phyloP scores from a whole-genome alignment of 1,140 invertebrate genomes.

The Zophobas atratus region DNA sequence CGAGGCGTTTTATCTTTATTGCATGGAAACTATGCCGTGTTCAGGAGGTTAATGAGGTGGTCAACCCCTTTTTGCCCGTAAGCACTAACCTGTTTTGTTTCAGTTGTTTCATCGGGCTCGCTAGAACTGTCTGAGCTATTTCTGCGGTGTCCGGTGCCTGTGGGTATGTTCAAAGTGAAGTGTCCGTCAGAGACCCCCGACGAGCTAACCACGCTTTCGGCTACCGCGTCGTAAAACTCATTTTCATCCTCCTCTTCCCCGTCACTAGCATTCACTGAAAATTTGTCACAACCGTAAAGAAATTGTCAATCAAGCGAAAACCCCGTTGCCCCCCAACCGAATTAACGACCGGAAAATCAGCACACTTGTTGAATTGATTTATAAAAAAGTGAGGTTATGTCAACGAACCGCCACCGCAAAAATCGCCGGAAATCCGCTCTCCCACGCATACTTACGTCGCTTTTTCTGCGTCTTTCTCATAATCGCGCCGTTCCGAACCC shows the following conservation, averaged over 20 bases:
- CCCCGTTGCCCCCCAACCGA: constrained; percentile 4
- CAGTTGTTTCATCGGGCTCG: constrained; percentile 66
- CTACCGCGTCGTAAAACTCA: constrained; percentile 94
- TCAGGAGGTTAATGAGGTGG: background rate
- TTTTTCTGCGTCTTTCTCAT: constrained; percentile 15
- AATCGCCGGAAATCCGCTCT: background rate
- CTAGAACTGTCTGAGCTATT: constrained; percentile 70
- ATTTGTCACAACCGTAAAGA: constrained; percentile 58
- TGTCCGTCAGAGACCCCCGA: constrained; percentile 69
- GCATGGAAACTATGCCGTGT: too few species aligned
- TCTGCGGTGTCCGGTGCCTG: constrained; percentile 61
- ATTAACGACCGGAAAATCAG: background rate
- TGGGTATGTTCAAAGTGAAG: constrained; percentile 80
- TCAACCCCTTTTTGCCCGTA: background rate
- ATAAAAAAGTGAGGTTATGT: constrained; percentile 34
- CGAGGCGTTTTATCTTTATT: too few species aligned
- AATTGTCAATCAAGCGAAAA: background rate
- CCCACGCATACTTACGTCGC: constrained; percentile 4
- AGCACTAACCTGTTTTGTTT: constrained; percentile 64
- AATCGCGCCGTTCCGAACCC: background rate
- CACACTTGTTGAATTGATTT: constrained; percentile 29
- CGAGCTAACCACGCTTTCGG: constrained; percentile 72
- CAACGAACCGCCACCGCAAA: background rate
- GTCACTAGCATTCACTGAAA: constrained; percentile 72
- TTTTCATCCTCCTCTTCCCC: constrained; percentile 89